Conservation (phyloP, 1,140 invertebrate species). For the Leptinotarsa defecta region DNA sequence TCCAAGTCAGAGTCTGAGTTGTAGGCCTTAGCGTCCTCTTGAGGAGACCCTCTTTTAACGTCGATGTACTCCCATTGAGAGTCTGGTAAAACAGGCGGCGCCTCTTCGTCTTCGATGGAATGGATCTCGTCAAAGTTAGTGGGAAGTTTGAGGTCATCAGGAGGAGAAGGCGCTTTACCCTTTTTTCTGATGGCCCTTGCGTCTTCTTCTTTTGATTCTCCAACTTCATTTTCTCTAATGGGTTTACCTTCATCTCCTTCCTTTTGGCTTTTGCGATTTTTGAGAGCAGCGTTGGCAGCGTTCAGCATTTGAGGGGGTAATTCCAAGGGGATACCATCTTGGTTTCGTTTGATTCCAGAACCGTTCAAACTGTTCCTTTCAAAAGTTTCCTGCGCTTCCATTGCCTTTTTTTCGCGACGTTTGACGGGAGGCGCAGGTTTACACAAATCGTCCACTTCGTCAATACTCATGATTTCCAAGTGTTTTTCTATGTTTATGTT, state of each 20-base stretch:
- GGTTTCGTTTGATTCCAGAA: slow-evolving; percentile 64
- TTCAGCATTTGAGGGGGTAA: slow-evolving; percentile 73
- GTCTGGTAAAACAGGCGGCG: slow-evolving; percentile 13
- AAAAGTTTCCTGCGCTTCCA: slow-evolving; percentile 55
- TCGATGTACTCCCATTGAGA: slow-evolving; percentile 21
- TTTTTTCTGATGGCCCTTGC: slow-evolving; percentile 68
- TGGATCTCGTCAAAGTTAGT: slow-evolving; percentile 42
- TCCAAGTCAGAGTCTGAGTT: slow-evolving; percentile 61
- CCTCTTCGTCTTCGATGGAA: slow-evolving; percentile 24
- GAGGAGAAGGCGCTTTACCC: slow-evolving; percentile 73
- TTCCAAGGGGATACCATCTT: slow-evolving; percentile 65
- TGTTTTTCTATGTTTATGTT: slow-evolving; percentile 56
- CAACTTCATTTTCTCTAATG: slow-evolving; percentile 67
- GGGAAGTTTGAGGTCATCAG: slow-evolving; percentile 51
- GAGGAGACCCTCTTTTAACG: slow-evolving; percentile 22
- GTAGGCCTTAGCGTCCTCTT: slow-evolving; percentile 33
- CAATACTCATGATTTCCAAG: slow-evolving; percentile 56
- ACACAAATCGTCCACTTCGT: slow-evolving; percentile 58
- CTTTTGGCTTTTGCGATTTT: slow-evolving; percentile 62
- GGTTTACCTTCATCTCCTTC: slow-evolving; percentile 55
- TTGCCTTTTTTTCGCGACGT: slow-evolving; percentile 53
- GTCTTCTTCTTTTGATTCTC: slow-evolving; percentile 51
- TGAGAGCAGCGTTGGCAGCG: slow-evolving; percentile 69
- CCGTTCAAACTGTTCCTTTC: slow-evolving; percentile 51
- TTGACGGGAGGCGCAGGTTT: slow-evolving; percentile 40